Evolutionary conservation across 2,888 invertebrate genomes (phyloP), one percentile per base, ranked within the genome.

Genomic region (Chrysolina haemoptera): DNA sequence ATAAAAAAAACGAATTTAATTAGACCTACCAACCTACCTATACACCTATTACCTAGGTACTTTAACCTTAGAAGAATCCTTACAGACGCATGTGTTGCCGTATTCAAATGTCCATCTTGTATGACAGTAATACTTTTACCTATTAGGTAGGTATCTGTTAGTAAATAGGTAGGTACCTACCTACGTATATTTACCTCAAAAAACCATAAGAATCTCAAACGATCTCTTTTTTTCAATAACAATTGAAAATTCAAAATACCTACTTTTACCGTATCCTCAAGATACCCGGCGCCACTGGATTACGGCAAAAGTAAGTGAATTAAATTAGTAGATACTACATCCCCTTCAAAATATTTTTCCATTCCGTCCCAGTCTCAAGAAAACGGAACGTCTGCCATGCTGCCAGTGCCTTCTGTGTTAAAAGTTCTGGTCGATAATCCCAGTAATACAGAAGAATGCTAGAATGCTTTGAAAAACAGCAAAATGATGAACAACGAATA

Each of bases 311-410:
- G 14, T n/a, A n/a, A 14, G 53, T 53, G 18, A 59, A 59, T 55
- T n/a, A 14, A 59, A 59, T 59, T 59, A 22, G 22, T n/a, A 35
- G 35, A 35, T 35, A 27, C 22, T 2, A 3, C 22, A 59, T 59
- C 59, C 59, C 59, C 59, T 27, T 59, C 12, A 59, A 27, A 9
- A 59, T 8, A 59, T 59, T 59, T 35, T 35, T 59, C n/a, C 59
- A 8, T 35, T 27, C 35, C 59, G 27, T 59, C 16, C 35, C 2
- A 59, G n/a, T 59, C 59, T 59, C 59, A 9, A n/a, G 59, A 59
- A 9, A 14, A 59, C 12, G 27, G 59, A 59, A 59, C 59, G 27
- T 59, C 59, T n/a, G n/a, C 50, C 18, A 50, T 50, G 59, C 27
- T 59, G 20, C 12, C 53, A 12, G 20, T 20, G 53, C 20, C 20